phyloP scores from a whole-genome alignment of 2,888 invertebrate genomes.

The Nemoura dubitans region DNA sequence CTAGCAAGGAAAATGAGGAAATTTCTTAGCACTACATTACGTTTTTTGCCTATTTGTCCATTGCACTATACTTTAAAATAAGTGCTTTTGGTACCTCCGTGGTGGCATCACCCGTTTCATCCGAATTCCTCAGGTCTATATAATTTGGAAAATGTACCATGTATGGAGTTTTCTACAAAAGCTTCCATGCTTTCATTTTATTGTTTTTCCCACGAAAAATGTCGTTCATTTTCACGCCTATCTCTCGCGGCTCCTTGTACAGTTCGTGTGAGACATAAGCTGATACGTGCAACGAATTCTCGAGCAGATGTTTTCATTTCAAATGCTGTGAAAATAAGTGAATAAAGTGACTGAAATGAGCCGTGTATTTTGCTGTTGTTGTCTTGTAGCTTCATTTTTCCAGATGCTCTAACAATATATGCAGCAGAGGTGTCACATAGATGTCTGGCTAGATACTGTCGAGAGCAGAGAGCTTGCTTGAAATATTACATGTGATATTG shows the following conservation, averaged over 20 bases:
- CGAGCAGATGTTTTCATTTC: constrained; percentile 21
- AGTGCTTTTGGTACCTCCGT: not conserved
- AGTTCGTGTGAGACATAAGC: not conserved
- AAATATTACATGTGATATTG: not conserved
- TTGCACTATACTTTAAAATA: not conserved
- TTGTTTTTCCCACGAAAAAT: not conserved
- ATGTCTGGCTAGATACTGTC: not conserved
- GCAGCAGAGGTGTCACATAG: not conserved
- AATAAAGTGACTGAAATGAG: constrained; percentile 14
- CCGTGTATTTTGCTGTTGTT: not conserved
- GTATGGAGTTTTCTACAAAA: not conserved
- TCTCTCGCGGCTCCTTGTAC: not conserved
- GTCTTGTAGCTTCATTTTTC: not conserved
- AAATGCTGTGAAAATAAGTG: constrained; percentile 23
- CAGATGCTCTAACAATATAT: not conserved
- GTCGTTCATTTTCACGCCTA: constrained; percentile 7
- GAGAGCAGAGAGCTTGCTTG: not conserved
- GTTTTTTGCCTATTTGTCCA: not conserved
- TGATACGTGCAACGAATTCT: not conserved
- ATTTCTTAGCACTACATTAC: not conserved
- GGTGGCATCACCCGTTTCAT: not conserved
- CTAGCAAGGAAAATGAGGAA: not conserved
- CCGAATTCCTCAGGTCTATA: not conserved
- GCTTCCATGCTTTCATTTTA: not conserved
- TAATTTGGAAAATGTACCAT: not conserved